Base-by-base conservation (phyloP, 2,113 vertebrate genomes). In the Scomber colias region DNA sequence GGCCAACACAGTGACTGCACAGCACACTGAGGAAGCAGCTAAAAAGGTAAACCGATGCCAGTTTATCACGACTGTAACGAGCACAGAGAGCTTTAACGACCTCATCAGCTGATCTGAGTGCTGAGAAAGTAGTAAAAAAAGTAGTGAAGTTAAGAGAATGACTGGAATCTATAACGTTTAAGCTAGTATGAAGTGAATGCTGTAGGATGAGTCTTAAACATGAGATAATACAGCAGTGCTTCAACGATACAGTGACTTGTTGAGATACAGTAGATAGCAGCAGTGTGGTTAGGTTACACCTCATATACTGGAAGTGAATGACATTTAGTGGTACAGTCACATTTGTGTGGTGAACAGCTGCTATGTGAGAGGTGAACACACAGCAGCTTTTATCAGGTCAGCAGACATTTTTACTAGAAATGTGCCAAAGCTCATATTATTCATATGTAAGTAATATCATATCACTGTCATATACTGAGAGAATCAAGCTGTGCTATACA, bases 1-100 rank as follows among this genome's bases (percentile, higher is more conserved):
- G 61, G 72, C 66, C 83, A 81, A 78, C 16, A 49, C 10, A 51
- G 73, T 56, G 76, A 63, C 48, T 49, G 46, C 63, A 24, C 27
- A 21, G 17, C 1, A 60, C 30, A 56, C 40, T 19, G 63, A 57
- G 48, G 56, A 86, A 71, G 56, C 70, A 60, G n/a, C 56, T 11
- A 21, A 72, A 21, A 72, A 0, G 55, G 56, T 75, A 62, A 81
- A 67, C 21, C 6, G 0, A 62, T 75, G 65, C 53, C 53, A 65
- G 46, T 77, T 69, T 51, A 75, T 64, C 57, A 53, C 17, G 46
- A 51, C 27, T 61, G 61, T 44, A 64, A 79, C 21, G 48, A 79
- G 24, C 54, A 60, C 21, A 63, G n/a, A 31, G 12, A 59, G n/a
- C 31, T 65, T 49, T 59, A 16, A 30, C 51, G 30, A 57, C 14